A percentile compares a stretch with the other conserved stretches of the same genome.
Conservation (phyloP, 2,888 invertebrate species). For the Cepaea hortensis region DNA sequence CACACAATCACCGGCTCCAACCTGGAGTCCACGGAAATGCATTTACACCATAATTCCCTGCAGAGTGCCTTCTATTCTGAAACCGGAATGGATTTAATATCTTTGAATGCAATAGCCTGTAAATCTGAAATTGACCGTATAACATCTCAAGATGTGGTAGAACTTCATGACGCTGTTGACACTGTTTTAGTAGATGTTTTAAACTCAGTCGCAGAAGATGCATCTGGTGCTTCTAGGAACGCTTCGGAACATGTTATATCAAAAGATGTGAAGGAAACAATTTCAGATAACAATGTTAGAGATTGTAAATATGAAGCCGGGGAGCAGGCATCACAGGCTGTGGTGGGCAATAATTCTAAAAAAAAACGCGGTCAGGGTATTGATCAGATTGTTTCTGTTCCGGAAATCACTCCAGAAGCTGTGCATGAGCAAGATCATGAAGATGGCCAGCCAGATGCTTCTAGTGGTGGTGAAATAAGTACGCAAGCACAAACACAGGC, state of each 20-base stretch:
- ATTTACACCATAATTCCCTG: conserved; percentile 13
- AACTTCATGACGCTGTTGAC: conserved; percentile 1
- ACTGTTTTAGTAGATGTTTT: conserved; percentile 9
- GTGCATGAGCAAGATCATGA: neutral
- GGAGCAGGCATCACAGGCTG: neutral
- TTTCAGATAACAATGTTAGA: neutral
- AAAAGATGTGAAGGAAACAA: neutral
- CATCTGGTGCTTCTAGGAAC: conserved; percentile 22
- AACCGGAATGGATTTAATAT: neutral
- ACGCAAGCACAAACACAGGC: neutral
- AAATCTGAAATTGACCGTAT: conserved; percentile 33
- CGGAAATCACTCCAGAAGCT: neutral
- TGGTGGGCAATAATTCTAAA: neutral
- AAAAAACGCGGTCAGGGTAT: neutral
- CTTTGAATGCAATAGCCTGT: conserved; percentile 3
- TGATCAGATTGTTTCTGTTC: neutral
- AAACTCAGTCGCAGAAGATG: conserved; percentile 2
- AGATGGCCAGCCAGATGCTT: neutral
- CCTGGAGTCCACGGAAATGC: conserved; percentile 25
- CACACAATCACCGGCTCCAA: conserved; percentile 33
- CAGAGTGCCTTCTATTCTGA: conserved; percentile 34
- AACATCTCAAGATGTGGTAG: conserved; percentile 4
- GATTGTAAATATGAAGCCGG: neutral
- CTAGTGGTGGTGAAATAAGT: neutral
- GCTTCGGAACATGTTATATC: neutral